Evolutionary conservation across 2,113 vertebrate species (phyloP).

Genomic region (Hypanus sabinus): DNA sequence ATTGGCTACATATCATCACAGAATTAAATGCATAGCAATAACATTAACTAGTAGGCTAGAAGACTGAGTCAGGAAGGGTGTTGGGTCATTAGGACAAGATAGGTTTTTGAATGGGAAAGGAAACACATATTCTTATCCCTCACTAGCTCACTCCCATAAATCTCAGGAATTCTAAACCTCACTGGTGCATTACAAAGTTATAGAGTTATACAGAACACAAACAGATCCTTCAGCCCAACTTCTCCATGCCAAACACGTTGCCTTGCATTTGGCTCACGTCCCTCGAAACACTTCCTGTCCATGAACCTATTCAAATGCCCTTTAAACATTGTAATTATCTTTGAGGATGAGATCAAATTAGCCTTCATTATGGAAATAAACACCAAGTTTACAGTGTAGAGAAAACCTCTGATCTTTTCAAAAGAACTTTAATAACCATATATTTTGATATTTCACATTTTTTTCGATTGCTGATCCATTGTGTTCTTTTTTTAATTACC

Average conservation of each 20-base stretch:
- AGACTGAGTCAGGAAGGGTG: not conserved
- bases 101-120: not conserved
- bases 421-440: no score
- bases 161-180: not conserved
- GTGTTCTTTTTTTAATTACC: not conserved
- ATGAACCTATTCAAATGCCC: no score
- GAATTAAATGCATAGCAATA: not conserved
- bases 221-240: no score
- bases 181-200: not conserved
- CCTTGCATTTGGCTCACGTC: no score
- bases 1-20: not conserved
- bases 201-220: not conserved
- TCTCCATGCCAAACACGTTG: no score
- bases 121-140: not conserved
- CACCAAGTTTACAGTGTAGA: not conserved
- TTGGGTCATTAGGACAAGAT: not conserved
- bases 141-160: not conserved
- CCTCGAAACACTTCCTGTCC: no score
- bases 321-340: no score
- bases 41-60: not conserved
- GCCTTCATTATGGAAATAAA: not conserved
- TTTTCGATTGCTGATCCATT: not conserved
- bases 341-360: not conserved
- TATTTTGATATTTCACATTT: not conserved
- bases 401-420: not conserved